Conservation (phyloP, 2,888 invertebrate species). For the Archips xylosteana region DNA sequence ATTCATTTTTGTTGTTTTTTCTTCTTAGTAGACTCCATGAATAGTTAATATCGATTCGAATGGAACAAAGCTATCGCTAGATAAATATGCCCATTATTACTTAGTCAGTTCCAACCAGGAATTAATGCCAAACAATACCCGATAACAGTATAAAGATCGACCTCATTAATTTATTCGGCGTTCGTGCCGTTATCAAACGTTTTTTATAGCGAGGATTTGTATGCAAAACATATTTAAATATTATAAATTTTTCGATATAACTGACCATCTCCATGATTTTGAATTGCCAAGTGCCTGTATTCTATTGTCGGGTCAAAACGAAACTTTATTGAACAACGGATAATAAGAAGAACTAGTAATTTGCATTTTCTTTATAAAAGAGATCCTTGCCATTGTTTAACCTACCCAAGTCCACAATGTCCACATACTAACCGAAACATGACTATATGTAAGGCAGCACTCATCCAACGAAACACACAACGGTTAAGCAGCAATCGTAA, state of each 20-base stretch:
- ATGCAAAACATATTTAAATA: background rate
- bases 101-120: background rate
- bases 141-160: slow-evolving; percentile 23
- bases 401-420: no score
- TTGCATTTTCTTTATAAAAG: no score
- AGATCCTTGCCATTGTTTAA: no score
- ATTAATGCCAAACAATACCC: background rate
- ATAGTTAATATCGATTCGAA: no score
- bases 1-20: no score
- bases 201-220: background rate
- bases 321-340: background rate
- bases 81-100: background rate
- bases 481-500: background rate
- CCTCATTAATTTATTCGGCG: slow-evolving; percentile 16
- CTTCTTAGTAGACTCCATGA: no score
- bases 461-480: background rate
- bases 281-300: no score
- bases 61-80: no score
- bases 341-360: no score
- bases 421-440: no score
- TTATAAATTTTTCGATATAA: background rate
- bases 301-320: no score
- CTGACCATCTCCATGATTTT: background rate
- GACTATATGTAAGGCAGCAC: background rate
- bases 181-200: background rate